These are phyloP conservation scores for Mormyrus iriodes DNA, from an alignment of 2,113 vertebrate species.

Conservation along the genomic window DNA sequence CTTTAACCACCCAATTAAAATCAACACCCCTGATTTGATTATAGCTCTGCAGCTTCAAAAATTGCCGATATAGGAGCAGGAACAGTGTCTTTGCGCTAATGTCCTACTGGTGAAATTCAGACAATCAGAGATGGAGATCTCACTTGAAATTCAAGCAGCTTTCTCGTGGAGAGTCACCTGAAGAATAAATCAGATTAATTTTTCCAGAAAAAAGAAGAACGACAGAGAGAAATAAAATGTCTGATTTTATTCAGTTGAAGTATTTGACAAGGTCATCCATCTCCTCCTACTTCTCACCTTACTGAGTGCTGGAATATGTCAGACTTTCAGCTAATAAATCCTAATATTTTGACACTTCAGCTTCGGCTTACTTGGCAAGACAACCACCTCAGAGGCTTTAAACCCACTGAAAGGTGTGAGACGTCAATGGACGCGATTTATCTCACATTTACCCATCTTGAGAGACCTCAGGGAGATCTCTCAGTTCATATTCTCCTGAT, in stretches of 20 bases:
- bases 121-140: background rate
- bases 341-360: conserved; percentile 11
- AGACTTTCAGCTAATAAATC: conserved; percentile 3
- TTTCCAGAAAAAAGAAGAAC: background rate
- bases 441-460: background rate
- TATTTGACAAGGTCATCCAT: background rate
- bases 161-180: background rate
- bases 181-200: background rate
- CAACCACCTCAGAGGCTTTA: background rate
- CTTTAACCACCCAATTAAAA: too few species aligned
- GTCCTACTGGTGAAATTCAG: background rate
- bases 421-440: background rate
- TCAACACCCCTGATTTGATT: background rate
- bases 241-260: conserved; percentile 2
- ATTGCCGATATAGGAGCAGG: background rate
- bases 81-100: too few species aligned
- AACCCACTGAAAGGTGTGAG: background rate
- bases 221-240: background rate
- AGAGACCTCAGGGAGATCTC: background rate
- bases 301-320: background rate
- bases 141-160: background rate
- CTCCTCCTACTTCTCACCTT: background rate
- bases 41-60: background rate
- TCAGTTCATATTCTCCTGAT: background rate
- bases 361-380: background rate